Percentiles rank a stretch among this genome's conserved stretches.
These are phyloP conservation scores for Lytechinus variegatus DNA, from an alignment of 35 echinoderm and acorn worm species.

Conservation along the genomic window DNA sequence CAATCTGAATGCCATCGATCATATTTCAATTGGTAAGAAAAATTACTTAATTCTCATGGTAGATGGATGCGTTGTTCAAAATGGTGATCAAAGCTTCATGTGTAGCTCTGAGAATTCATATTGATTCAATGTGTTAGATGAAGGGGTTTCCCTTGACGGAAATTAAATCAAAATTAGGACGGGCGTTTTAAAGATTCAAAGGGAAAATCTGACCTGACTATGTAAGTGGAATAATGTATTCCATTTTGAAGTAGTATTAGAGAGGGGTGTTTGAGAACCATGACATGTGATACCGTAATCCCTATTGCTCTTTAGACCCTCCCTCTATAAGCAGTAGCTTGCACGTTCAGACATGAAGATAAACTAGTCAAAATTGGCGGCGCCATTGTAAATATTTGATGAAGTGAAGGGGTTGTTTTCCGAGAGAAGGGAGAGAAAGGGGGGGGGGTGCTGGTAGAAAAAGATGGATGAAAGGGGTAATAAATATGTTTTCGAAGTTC, in stretches of 20 bases:
- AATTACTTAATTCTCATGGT: too few species aligned
- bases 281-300: not conserved
- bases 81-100: too few species aligned
- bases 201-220: not conserved
- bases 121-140: too few species aligned
- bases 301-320: not conserved
- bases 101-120: too few species aligned
- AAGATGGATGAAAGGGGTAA: not conserved
- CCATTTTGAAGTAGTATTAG: not conserved
- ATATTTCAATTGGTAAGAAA: too few species aligned
- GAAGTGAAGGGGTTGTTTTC: not conserved
- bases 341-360: not conserved
- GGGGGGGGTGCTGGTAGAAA: too few species aligned
- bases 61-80: too few species aligned
- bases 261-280: not conserved
- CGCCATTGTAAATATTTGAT: not conserved
- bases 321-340: not conserved
- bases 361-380: not conserved
- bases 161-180: too few species aligned
- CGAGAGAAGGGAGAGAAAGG: not conserved
- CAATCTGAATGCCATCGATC: too few species aligned
- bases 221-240: slow-evolving; percentile 20
- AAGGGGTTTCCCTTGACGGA: too few species aligned
- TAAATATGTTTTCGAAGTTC: not conserved
- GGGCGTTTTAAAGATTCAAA: not conserved